phyloP scores from a whole-genome alignment of 2,797 vertebrate species.

The Amblyopsis hoosieri region DNA sequence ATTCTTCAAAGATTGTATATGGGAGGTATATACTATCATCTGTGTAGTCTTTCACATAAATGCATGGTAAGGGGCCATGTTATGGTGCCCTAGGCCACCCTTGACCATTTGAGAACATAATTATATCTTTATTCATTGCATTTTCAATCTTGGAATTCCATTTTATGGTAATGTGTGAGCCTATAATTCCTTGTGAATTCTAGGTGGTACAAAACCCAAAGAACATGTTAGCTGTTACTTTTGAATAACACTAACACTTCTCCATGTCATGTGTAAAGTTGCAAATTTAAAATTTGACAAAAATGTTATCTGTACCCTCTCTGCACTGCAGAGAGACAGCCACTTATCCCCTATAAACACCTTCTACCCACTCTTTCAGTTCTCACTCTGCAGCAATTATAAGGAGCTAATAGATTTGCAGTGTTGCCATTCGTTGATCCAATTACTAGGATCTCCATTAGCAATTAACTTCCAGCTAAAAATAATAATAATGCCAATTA shows the following conservation, averaged over 20 bases:
- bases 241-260: conserved; percentile 27
- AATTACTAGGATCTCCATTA: conserved; percentile 87
- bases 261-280: conserved; percentile 40
- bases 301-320: conserved; percentile 56
- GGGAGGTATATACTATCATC: not conserved
- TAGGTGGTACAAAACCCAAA: conserved; percentile 3
- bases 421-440: conserved; percentile 85
- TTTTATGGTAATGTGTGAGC: not conserved
- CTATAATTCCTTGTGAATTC: conserved; percentile 18
- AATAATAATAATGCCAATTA: conserved; percentile 89
- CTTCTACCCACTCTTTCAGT: conserved; percentile 82
- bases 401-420: conserved; percentile 86
- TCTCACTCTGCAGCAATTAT: conserved; percentile 86
- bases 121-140: not conserved
- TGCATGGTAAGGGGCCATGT: not conserved
- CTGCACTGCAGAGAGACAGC: conserved; percentile 44
- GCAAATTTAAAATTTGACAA: conserved; percentile 57
- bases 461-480: conserved; percentile 88
- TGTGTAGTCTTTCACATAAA: not conserved
- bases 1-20: not conserved
- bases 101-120: conserved; percentile 2
- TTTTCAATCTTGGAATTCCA: not conserved
- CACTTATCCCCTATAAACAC: conserved; percentile 69
- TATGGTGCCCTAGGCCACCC: not conserved
- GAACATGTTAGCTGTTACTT: not conserved